phyloP scores from a whole-genome alignment of 2,113 vertebrate genomes.

The Leptodactylus fuscus region DNA sequence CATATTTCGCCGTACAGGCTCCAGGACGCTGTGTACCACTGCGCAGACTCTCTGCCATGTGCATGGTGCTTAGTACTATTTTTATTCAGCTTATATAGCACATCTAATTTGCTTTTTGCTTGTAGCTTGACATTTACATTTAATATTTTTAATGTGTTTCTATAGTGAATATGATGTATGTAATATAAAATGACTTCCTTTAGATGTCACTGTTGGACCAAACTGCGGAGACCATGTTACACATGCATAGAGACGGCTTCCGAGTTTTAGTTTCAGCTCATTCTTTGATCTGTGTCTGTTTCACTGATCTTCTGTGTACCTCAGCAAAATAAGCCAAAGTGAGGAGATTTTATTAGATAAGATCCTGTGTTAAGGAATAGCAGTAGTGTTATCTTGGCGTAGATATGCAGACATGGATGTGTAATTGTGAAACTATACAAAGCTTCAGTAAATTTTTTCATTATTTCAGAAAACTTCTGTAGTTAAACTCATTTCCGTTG shows the following conservation, averaged over 20 bases:
- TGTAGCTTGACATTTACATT: background rate
- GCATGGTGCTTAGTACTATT: background rate
- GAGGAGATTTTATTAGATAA: constrained; percentile 11
- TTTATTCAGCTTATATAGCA: background rate
- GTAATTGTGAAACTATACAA: background rate
- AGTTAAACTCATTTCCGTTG: background rate
- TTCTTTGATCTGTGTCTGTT: constrained; percentile 17
- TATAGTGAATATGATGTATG: background rate
- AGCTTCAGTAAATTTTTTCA: background rate
- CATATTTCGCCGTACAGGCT: too few relatives aligned
- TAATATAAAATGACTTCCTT: background rate
- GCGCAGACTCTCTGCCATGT: background rate
- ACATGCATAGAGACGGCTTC: background rate
- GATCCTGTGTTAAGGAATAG: background rate
- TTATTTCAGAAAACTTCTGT: constrained; percentile 1
- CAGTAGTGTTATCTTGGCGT: background rate
- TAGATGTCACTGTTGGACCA: constrained; percentile 27
- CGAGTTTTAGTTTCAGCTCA: background rate
- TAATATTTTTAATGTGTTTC: background rate
- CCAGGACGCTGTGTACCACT: background rate
- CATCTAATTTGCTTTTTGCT: background rate
- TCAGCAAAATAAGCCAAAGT: constrained; percentile 8
- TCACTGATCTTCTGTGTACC: constrained; percentile 15
- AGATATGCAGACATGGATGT: constrained; percentile 24
- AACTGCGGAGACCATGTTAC: background rate